These are phyloP conservation scores for Nomada lathburiana DNA, from an alignment of 2,888 invertebrate species.

Conservation along the genomic window DNA sequence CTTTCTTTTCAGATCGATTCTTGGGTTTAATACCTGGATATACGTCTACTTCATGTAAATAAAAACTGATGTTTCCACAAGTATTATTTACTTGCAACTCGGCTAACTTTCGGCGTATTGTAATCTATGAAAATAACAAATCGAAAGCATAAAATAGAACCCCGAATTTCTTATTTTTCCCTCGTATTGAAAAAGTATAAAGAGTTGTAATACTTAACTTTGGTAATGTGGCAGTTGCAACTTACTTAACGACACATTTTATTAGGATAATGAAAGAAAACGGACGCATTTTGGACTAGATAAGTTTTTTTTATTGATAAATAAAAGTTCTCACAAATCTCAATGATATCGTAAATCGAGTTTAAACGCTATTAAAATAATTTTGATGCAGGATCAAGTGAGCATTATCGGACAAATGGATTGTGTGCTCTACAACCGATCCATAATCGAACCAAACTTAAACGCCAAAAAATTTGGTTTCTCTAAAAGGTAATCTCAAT, in stretches of 20 bases:
- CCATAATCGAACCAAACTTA: background rate
- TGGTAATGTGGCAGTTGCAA: no score
- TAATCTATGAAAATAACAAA: no score
- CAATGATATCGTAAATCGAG: background rate
- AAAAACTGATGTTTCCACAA: no score
- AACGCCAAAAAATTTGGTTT: background rate
- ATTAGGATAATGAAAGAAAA: slow-evolving; percentile 5
- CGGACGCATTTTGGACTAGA: slow-evolving; percentile 32
- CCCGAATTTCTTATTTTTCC: no score
- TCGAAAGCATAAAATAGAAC: no score
- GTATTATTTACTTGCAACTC: no score
- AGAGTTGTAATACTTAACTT: no score
- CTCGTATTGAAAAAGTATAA: no score
- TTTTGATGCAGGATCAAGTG: background rate
- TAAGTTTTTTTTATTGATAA: slow-evolving; percentile 28
- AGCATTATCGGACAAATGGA: background rate
- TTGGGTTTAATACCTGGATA: background rate
- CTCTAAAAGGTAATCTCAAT: background rate
- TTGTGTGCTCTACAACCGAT: background rate
- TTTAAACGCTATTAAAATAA: background rate
- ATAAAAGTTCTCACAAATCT: slow-evolving; percentile 27
- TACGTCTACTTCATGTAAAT: background rate
- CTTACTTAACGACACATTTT: slow-evolving; percentile 2
- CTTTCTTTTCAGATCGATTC: slow-evolving; percentile 16
- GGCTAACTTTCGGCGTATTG: no score